These are phyloP conservation scores for Rana temporaria DNA, from an alignment of 2,113 vertebrate species.

Conservation along the genomic window DNA sequence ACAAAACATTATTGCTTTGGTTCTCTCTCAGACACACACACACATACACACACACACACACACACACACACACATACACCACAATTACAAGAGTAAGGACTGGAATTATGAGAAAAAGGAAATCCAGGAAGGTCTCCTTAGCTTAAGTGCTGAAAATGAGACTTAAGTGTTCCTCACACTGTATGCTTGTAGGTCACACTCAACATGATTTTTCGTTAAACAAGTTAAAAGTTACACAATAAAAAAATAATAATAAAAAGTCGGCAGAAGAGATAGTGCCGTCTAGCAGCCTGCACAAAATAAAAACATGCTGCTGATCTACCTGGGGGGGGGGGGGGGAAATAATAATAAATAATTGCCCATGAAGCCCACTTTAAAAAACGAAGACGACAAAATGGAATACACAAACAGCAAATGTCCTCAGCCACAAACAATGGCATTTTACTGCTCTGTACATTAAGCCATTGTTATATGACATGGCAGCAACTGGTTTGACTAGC, in stretches of 20 bases:
- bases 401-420: conserved; percentile 66
- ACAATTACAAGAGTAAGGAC: conserved; percentile 66
- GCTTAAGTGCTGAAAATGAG: conserved; percentile 78
- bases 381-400: conserved; percentile 67
- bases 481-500: conserved; percentile 91
- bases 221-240: conserved; percentile 73
- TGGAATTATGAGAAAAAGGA: conserved; percentile 68
- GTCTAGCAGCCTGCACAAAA: conserved; percentile 83
- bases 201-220: conserved; percentile 70
- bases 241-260: conserved; percentile 60
- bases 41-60: conserved; percentile 65
- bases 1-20: conserved; percentile 82
- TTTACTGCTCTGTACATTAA: conserved; percentile 62
- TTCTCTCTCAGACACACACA: conserved; percentile 74
- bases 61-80: conserved; percentile 68
- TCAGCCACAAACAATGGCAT: conserved; percentile 65
- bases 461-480: conserved; percentile 87
- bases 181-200: conserved; percentile 71
- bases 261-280: conserved; percentile 65
- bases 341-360: conserved; percentile 79
- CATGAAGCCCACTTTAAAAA: conserved; percentile 63
- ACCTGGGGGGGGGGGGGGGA: conserved; percentile 71
- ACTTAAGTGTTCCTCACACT: conserved; percentile 79
- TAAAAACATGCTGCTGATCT: conserved; percentile 78
- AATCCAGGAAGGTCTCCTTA: conserved; percentile 70